Percentiles rank a stretch among this genome's conserved stretches.
Conservation (phyloP, 1,140 invertebrate species). For the Psilanteris sp. region DNA sequence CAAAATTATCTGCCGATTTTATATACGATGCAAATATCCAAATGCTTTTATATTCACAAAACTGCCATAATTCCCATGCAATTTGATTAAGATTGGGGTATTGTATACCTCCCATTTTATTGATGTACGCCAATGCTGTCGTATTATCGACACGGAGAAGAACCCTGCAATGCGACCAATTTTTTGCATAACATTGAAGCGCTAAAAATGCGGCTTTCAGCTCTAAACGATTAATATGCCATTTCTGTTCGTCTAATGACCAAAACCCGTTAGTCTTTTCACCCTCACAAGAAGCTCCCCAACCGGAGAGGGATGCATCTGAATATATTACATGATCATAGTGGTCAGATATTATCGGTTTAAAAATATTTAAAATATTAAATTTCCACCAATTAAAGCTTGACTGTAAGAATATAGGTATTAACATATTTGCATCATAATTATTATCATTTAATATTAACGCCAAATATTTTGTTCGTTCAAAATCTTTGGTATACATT, state of each 20-base stretch:
- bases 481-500: not conserved
- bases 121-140: not conserved
- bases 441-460: not conserved
- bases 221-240: not conserved
- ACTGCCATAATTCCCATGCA: too few relatives aligned
- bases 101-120: slow-evolving; percentile 16
- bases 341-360: not conserved
- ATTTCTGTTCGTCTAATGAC: not conserved
- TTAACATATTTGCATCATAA: not conserved
- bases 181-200: not conserved
- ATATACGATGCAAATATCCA: too few relatives aligned
- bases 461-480: not conserved
- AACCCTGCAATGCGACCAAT: slow-evolving; percentile 14
- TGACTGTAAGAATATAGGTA: not conserved
- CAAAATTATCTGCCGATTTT: too few relatives aligned
- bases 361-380: not conserved
- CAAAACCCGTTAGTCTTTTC: not conserved
- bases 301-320: too few relatives aligned
- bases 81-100: too few relatives aligned
- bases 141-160: slow-evolving; percentile 19
- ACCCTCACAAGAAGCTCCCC: too few relatives aligned
- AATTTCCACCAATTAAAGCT: not conserved
- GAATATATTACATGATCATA: not conserved
- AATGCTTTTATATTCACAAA: too few relatives aligned
- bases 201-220: not conserved